Evolutionary conservation across 2,113 vertebrate genomes (phyloP).

Genomic region (Oreamnos americanus): DNA sequence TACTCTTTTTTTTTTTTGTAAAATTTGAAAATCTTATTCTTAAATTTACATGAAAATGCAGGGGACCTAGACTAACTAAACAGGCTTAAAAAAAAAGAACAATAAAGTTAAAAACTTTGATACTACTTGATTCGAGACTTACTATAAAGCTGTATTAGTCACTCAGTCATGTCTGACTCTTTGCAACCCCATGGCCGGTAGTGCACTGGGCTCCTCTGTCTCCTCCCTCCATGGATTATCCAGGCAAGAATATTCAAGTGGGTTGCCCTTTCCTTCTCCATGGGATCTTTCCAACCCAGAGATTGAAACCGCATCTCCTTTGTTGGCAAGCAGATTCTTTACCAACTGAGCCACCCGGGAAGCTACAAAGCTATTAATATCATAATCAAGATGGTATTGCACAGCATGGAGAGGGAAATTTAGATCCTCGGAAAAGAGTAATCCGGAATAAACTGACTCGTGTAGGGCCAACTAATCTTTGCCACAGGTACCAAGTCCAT

Average conservation of each 20-base stretch:
- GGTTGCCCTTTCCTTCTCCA: background rate
- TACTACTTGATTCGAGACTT: background rate
- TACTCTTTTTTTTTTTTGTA: background rate
- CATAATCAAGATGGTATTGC: background rate
- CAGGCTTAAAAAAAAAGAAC: background rate
- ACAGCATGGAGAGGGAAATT: background rate
- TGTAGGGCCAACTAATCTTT: background rate
- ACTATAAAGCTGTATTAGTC: background rate
- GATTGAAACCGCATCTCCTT: background rate
- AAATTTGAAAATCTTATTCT: background rate
- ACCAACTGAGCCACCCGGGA: background rate
- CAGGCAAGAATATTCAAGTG: background rate
- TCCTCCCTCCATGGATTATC: background rate
- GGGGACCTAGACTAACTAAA: background rate
- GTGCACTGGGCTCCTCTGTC: background rate
- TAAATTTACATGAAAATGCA: background rate
- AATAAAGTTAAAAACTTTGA: background rate
- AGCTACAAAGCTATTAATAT: background rate
- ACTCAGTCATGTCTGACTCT: background rate
- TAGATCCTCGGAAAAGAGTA: background rate
- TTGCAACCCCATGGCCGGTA: background rate
- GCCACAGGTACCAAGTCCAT: background rate
- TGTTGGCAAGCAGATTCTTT: background rate
- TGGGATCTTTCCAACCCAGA: background rate
- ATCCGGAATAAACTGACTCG: background rate